Base-by-base conservation (phyloP, 2,797 vertebrate species). In the Centropyge bicolor region DNA sequence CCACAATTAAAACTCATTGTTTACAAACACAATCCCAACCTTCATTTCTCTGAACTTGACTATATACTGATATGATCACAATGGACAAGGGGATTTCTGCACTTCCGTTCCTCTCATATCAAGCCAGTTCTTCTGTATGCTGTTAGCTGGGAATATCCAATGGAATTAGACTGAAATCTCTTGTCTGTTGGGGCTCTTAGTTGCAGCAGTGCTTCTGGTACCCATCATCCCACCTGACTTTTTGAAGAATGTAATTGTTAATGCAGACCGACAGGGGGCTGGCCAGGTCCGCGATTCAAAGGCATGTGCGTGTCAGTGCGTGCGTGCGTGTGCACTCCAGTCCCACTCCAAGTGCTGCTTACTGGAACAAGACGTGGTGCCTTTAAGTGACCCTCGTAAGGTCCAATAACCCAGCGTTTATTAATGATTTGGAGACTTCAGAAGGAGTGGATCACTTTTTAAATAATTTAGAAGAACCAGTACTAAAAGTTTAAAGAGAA, bases 201-300 rank as follows among this genome's bases (percentile, higher is more conserved):
- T 40, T 38, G 6, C 73, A 54, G 56, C 38, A 66, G 2, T 4
- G 49, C 1, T 40, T 11, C 16, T 20, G 38, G 27, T n/a, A 22
- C 46, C 24, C 57, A 41, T 22, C 60, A 40, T 31, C 31, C 19
- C 16, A 38, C 38, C n/a, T 35, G 51, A 57, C 6, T 56, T n/a
- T 64, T 16, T 27, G 43, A 48, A 16, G 38, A 70, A 49, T 89
- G 91, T 60, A 65, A 24, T 83, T 71, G 60, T 70, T 40, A 41
- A 56, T 62, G 54, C 12, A 6, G 64, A 57, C 92, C 94, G 80
- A 93, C 86, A 94, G 94, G 87, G 93, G 93, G 92, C 93, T 88
- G 86, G 86, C 90, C 80, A 88, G 81, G 73, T 76, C 90, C 76
- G 81, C 74, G 3, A 59, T 66, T 78, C 74, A 71, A 61, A 76